These are phyloP conservation scores for Psittacula derbiana DNA, from an alignment of 2,797 vertebrate species.

Conservation along the genomic window DNA sequence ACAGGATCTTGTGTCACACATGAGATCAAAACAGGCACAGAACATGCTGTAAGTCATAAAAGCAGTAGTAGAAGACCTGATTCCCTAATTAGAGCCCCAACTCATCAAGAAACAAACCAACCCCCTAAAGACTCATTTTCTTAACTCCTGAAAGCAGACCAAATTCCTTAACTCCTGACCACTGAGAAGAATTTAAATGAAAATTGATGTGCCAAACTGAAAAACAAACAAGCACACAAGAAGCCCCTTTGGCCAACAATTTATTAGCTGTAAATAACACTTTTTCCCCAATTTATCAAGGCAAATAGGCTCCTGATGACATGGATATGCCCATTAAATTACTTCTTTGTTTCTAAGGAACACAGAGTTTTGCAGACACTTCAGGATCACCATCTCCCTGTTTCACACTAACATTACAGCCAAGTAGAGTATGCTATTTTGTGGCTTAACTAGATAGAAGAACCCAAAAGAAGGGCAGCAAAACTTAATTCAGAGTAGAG, in stretches of 20 bases:
- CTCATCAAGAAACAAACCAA: neutral
- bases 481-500: neutral
- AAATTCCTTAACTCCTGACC: neutral
- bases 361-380: neutral
- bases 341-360: neutral
- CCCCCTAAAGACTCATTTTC: rapidly evolving
- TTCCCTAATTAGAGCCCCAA: neutral
- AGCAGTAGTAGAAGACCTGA: neutral
- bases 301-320: neutral
- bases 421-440: rapidly evolving
- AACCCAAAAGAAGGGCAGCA: neutral
- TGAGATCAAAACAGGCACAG: neutral
- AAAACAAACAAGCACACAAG: neutral
- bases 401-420: neutral
- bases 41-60: neutral
- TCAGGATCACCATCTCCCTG: neutral
- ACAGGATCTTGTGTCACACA: neutral
- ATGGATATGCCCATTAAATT: neutral
- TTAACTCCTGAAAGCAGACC: neutral
- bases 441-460: neutral
- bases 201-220: neutral
- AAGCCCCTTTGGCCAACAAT: neutral
- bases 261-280: neutral
- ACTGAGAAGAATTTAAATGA: neutral
- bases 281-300: neutral